A percentile compares a stretch with the other conserved stretches of the same genome.
These are phyloP conservation scores for Epistrophe grossulariae DNA, from an alignment of 2,888 invertebrate species.

Conservation along the genomic window DNA sequence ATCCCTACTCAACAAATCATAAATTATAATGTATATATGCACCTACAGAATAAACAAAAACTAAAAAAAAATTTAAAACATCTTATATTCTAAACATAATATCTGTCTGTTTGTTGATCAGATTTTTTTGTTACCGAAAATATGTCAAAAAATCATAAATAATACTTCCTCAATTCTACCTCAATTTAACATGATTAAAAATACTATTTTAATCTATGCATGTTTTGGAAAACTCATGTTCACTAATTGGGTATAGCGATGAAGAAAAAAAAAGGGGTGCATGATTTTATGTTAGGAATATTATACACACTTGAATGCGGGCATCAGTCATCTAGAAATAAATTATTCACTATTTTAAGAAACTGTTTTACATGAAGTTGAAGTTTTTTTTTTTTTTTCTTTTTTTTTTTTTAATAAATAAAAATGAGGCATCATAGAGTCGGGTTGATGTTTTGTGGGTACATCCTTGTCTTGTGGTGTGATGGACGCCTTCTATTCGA, in stretches of 20 bases:
- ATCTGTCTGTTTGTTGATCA: neutral
- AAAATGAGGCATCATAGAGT: slow-evolving; percentile 37
- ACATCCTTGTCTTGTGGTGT: slow-evolving; percentile 31
- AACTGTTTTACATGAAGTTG: slow-evolving; percentile 34
- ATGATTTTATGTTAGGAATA: slow-evolving; percentile 27
- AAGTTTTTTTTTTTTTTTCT: neutral
- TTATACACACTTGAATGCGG: slow-evolving; percentile 59
- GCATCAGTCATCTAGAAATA: slow-evolving; percentile 54
- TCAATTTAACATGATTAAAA: slow-evolving; percentile 58
- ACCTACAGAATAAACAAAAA: neutral
- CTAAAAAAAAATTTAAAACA: neutral
- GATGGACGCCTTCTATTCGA: slow-evolving; percentile 55
- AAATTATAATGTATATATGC: neutral
- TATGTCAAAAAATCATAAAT: slow-evolving; percentile 67
- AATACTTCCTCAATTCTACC: slow-evolving; percentile 63
- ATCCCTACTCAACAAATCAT: slow-evolving; percentile 1
- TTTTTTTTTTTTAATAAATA: slow-evolving; percentile 42
- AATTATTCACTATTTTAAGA: slow-evolving; percentile 73
- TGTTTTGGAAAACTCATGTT: slow-evolving; percentile 59
- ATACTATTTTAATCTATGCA: slow-evolving; percentile 51
- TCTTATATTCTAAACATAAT: neutral
- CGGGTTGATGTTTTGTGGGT: slow-evolving; percentile 44
- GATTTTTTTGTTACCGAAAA: slow-evolving; percentile 28
- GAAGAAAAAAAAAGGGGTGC: slow-evolving; percentile 62
- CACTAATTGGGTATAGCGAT: slow-evolving; percentile 65